Base-by-base conservation (phyloP, 1,140 invertebrate genomes). In the Saccostrea cuccullata region DNA sequence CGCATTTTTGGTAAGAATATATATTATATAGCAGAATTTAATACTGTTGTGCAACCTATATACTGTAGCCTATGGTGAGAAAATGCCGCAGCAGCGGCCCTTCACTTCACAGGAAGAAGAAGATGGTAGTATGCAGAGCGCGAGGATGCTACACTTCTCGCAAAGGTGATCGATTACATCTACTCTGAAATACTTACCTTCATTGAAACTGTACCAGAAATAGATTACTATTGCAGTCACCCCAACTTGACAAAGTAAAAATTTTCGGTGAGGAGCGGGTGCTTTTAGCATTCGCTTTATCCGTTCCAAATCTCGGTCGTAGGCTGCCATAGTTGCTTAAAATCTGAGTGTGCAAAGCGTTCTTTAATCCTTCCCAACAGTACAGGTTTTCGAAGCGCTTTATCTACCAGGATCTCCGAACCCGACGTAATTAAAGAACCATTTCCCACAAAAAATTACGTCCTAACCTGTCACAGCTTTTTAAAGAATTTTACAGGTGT, bases 171-270 rank as follows among this genome's bases (percentile, higher is more conserved):
- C 30, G 30, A 36, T 36, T 36, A 36, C 30, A 36, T 36, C 70
- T 77, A 47, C 15, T 23, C 15, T 12, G 26, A 15, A 23, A 67
- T 67, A 60, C 90, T 88, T 85, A 91, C 91, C 91, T 90, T 91
- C 91, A 90, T 91, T 91, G 30, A 92, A 47, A 11, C 55, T 85
- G 64, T 91, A 91, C 87, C 88, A 89, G 23, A 91, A 20, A 56
- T 90, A 91, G 20, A 92, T 47, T 13, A 91, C 47, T 55, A 89
- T 30, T 47, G 40, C 56, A 40, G 58, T 88, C 30, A 70, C 82
- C 40, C 90, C 23, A 2, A 91, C 17, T 20, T 91, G 91, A 30
- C 87, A 83, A 67, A 89, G 56, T 15, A 91, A 13, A 70, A 89
- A 89, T 90, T 91, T 91, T n/a, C 86, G 88, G 60, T 89, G 88